Percentiles rank a stretch among this genome's conserved stretches.
Evolutionary conservation across 1,140 invertebrate genomes (phyloP).

Genomic region (Periplaneta americana): DNA sequence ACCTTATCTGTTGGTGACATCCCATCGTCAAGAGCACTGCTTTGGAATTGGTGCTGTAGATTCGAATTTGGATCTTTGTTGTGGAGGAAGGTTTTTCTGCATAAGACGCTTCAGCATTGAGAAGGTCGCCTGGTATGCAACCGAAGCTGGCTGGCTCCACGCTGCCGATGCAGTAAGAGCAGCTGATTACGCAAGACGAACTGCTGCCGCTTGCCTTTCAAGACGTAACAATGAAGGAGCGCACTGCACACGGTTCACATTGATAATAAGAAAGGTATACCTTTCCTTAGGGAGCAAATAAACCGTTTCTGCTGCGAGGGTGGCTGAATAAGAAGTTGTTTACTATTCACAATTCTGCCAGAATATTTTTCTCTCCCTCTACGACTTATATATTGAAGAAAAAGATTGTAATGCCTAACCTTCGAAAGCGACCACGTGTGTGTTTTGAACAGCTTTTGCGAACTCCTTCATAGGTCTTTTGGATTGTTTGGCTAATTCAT

Average conservation of each 20-base stretch:
- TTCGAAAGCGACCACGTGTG: no score
- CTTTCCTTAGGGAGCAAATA: neutral
- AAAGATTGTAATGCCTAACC: no score
- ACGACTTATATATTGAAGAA: no score
- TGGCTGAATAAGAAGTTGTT: neutral
- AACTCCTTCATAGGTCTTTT: no score
- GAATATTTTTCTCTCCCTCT: neutral
- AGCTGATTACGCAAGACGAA: neutral
- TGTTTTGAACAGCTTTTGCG: no score
- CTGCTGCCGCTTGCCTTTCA: neutral
- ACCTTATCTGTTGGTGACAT: no score
- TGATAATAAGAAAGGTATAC: neutral
- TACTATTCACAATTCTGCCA: neutral
- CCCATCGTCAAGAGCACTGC: no score
- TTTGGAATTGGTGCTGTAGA: no score
- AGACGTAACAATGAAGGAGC: neutral
- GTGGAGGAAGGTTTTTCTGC: neutral
- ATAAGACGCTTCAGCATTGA: neutral
- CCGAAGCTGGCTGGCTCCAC: neutral
- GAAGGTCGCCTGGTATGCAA: no score
- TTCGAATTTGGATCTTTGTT: no score
- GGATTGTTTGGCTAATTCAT: no score
- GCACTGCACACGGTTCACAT: neutral
- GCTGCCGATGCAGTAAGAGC: neutral
- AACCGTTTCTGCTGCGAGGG: neutral